Conservation (phyloP, 2,113 vertebrate genomes). For the Actenoides hombroni region DNA sequence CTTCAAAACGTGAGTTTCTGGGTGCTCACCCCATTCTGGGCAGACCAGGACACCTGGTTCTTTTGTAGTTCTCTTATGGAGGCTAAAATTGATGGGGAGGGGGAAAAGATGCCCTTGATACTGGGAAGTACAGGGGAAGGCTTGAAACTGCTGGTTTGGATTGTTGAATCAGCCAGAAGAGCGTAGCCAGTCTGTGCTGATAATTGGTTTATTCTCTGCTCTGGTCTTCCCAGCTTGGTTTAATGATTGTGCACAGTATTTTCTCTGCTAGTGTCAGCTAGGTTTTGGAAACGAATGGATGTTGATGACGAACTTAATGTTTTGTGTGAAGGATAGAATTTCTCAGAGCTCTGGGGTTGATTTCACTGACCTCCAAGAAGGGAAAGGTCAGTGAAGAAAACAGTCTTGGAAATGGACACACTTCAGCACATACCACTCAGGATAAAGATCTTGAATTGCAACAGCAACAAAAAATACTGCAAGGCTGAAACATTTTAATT, state of each 20-base stretch:
- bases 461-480: background rate
- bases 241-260: background rate
- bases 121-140: background rate
- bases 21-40: rapidly evolving
- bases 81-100: background rate
- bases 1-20: constrained; percentile 94
- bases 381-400: constrained; percentile 24
- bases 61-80: background rate
- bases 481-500: background rate
- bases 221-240: background rate
- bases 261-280: background rate
- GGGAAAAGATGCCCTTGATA: background rate
- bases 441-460: constrained; percentile 12
- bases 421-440: background rate
- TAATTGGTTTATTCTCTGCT: background rate
- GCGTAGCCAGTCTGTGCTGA: background rate
- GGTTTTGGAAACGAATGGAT: background rate
- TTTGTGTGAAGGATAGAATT: background rate
- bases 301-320: background rate
- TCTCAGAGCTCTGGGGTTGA: background rate
- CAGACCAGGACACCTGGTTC: background rate
- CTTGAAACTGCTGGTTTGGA: background rate
- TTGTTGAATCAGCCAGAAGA: background rate
- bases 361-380: background rate
- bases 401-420: background rate